Conservation (phyloP, 2,113 vertebrate genomes). For the Mastomys natalensis region DNA sequence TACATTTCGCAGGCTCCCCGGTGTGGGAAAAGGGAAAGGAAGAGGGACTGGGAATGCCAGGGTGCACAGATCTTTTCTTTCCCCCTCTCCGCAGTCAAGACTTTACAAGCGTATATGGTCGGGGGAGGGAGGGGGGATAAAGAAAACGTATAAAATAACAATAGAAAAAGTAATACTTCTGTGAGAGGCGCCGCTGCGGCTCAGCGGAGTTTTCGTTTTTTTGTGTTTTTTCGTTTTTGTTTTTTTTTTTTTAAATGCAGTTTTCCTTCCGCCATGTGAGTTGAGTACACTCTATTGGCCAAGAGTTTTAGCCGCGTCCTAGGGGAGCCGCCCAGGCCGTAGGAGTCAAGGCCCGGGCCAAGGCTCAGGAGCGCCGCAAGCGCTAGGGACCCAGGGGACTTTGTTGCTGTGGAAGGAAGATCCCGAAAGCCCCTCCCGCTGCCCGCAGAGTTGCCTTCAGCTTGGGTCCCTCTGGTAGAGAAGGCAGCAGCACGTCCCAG, state of each 20-base stretch:
- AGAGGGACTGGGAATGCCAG: background rate
- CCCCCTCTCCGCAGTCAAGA: slow-evolving; percentile 81
- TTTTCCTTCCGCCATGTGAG: slow-evolving; percentile 84
- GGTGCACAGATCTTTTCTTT: slow-evolving; percentile 1
- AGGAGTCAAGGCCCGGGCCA: slow-evolving; percentile 59
- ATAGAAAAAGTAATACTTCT: slow-evolving; percentile 86
- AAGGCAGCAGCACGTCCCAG: slow-evolving; percentile 73
- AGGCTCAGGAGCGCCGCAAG: slow-evolving; percentile 68
- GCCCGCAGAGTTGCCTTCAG: slow-evolving; percentile 61
- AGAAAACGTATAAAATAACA: slow-evolving; percentile 87
- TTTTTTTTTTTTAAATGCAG: slow-evolving; percentile 32
- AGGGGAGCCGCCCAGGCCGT: slow-evolving; percentile 74
- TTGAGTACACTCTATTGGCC: slow-evolving; percentile 89
- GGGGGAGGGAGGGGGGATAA: slow-evolving; percentile 64
- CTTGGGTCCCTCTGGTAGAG: slow-evolving; percentile 19
- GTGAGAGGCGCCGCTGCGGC: slow-evolving; percentile 77
- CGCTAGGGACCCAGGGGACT: slow-evolving; percentile 69
- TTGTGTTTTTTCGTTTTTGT: background rate
- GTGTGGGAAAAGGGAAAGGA: slow-evolving; percentile 21
- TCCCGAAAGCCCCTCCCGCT: slow-evolving; percentile 78
- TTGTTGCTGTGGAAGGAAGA: background rate
- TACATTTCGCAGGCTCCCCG: slow-evolving; percentile 83
- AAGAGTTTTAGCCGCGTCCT: slow-evolving; percentile 87
- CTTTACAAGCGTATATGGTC: slow-evolving; percentile 87
- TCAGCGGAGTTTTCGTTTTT: slow-evolving; percentile 57